A percentile compares a stretch with the other conserved stretches of the same genome.
Conservation (phyloP, 1,140 invertebrate species). For the Aricia agestis region DNA sequence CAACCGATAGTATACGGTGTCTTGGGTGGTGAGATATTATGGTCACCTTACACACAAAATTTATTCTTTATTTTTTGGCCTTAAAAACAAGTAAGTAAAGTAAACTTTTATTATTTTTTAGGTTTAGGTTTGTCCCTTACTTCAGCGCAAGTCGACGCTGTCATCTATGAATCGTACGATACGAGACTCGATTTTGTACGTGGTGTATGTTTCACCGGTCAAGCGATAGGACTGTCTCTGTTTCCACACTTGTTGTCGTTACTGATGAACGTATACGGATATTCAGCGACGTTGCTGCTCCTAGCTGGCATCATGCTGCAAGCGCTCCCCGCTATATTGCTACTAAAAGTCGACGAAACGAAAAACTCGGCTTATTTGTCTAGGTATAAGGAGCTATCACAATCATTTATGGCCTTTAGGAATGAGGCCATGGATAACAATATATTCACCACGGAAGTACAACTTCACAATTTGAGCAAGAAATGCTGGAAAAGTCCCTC, state of each 20-base stretch:
- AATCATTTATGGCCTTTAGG: constrained; percentile 57
- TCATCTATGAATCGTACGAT: constrained; percentile 67
- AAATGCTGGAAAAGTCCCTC: constrained; percentile 73
- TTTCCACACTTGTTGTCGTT: constrained; percentile 66
- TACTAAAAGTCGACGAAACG: constrained; percentile 53
- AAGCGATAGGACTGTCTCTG: constrained; percentile 60
- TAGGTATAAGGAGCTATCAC: constrained; percentile 57
- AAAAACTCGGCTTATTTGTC: constrained; percentile 48
- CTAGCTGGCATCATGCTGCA: constrained; percentile 61
- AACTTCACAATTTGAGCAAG: constrained; percentile 59
- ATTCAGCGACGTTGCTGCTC: constrained; percentile 53
- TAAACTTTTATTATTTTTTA: constrained; percentile 33
- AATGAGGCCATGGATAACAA: constrained; percentile 47
- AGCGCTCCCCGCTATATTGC: constrained; percentile 56
- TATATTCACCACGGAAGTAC: constrained; percentile 54
- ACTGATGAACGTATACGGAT: constrained; percentile 61
- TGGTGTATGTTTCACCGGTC: constrained; percentile 54
- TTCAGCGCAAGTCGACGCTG: constrained; percentile 66
- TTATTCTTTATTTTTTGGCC: not conserved
- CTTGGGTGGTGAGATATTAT: constrained; percentile 46
- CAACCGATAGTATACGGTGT: constrained; percentile 59
- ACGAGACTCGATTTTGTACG: constrained; percentile 49
- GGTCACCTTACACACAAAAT: not conserved
- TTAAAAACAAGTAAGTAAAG: not conserved
- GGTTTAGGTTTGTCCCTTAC: constrained; percentile 66